Percentiles rank a stretch among this genome's conserved stretches.
Evolutionary conservation across 2,113 vertebrate genomes (phyloP).

Genomic region (Charina bottae): DNA sequence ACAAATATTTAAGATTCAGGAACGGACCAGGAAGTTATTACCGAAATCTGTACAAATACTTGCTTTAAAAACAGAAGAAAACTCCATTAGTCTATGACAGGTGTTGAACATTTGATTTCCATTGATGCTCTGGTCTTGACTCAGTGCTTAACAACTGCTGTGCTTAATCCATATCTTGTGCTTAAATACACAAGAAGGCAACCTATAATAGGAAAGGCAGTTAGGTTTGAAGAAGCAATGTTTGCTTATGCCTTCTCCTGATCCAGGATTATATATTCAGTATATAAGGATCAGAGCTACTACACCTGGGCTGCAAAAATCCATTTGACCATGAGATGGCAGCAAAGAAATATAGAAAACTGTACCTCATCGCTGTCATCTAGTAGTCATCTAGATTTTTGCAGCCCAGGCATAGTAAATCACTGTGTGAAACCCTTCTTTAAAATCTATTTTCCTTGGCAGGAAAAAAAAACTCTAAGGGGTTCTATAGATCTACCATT

Average conservation of each 20-base stretch:
- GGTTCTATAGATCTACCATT: too few relatives aligned
- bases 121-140: accelerated
- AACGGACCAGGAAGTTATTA: conserved; percentile 8
- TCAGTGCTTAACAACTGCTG: conserved; percentile 6
- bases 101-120: neutral
- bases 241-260: too few relatives aligned
- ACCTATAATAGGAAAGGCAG: neutral
- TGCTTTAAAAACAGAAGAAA: neutral
- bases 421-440: too few relatives aligned
- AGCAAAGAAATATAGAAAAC: neutral
- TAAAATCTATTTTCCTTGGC: too few relatives aligned
- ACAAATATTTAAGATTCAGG: conserved; percentile 44
- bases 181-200: neutral
- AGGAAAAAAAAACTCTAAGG: too few relatives aligned
- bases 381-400: neutral
- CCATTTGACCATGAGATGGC: neutral
- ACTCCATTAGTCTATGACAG: neutral
- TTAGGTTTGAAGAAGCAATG: neutral
- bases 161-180: neutral
- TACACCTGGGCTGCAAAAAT: neutral
- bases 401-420: too few relatives aligned
- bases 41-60: conserved; percentile 3
- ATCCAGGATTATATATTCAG: neutral
- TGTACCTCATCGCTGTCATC: neutral
- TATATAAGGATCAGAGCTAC: too few relatives aligned